Evolutionary conservation across 2,113 vertebrate genomes (phyloP), one percentile per base, ranked within the genome.

Genomic region (Psephotus haematonotus): DNA sequence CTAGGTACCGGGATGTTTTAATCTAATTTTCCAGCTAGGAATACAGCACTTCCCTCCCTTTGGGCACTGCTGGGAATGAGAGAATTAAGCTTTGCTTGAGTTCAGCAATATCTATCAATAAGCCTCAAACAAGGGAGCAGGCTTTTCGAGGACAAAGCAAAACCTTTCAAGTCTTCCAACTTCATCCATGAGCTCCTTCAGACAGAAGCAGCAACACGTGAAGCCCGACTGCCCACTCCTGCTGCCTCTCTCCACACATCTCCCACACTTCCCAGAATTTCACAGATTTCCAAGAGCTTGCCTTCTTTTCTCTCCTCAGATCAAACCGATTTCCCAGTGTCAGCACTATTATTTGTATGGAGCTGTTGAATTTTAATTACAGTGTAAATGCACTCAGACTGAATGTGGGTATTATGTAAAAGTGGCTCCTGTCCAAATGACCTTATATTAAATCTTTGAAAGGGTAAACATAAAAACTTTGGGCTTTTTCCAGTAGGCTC

Each of bases 21-120:
- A 95, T 95, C 86, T 92, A 87, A 95, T 96, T 95, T 95, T 92
- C 86, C 69, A 91, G 80, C 65, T 76, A 82, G 86, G 92, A 96
- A 91, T 94, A 92, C 67, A 90, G 86, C 93, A 81, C 29, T 90
- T 92, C 92, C 72, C 90, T 94, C 79, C 88, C 80, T 47, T 78
- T 78, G 62, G 80, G 90, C 77, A 44, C 74, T 43, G 44, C 86
- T 87, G 57, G 49, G 53, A 88, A 94, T 31, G 80, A 67, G 39
- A 81, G 93, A 92, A 95, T 91, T 65, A 86, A 84, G 57, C 71
- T 86, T 87, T 8, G 2, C 50, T 60, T 75, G 70, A 70, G 43
- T 35, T 65, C 91, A 70, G 81, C 88, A 79, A 14, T 75, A 92
- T 52, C 90, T 50, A 65, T 62, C 86, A 89, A 50, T 49, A 65